Evolutionary conservation across 2,888 invertebrate genomes (phyloP).

Genomic region (Antheraea yamamai): DNA sequence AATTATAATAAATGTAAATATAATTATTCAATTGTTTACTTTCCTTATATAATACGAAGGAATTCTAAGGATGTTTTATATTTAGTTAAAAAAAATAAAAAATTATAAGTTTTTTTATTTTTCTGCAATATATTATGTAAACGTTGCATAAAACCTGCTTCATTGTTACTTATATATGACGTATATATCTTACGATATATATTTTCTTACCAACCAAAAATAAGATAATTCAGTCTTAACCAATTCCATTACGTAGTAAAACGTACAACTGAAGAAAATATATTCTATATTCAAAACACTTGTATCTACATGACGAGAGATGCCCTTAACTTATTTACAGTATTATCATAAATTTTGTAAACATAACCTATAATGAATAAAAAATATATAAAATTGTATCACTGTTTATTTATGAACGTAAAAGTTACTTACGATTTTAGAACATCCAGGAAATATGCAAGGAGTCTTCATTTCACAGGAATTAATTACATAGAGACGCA

Average conservation of each 20-base stretch:
- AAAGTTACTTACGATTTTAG: conserved; percentile 55
- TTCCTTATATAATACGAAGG: too few species aligned
- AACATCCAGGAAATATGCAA: conserved; percentile 66
- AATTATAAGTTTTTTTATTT: not conserved
- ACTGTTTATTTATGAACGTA: conserved; percentile 18
- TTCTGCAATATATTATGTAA: not conserved
- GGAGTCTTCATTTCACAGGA: conserved; percentile 54
- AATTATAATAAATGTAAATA: too few species aligned
- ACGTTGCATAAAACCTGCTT: not conserved
- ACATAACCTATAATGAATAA: conserved; percentile 12
- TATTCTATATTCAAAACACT: not conserved
- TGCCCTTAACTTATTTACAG: not conserved
- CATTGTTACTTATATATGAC: not conserved
- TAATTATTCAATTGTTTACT: too few species aligned
- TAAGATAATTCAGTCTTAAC: not conserved
- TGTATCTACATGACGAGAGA: not conserved
- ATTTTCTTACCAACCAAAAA: not conserved
- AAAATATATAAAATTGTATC: not conserved
- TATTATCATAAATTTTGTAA: conserved; percentile 13
- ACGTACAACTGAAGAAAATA: not conserved
- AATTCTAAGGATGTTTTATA: not conserved
- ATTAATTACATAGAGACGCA: conserved; percentile 10
- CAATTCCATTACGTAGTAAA: not conserved
- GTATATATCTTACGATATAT: not conserved
- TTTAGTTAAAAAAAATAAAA: too few species aligned